Conservation (phyloP, 2,797 vertebrate genomes). For the Gallinago nigripennis region DNA sequence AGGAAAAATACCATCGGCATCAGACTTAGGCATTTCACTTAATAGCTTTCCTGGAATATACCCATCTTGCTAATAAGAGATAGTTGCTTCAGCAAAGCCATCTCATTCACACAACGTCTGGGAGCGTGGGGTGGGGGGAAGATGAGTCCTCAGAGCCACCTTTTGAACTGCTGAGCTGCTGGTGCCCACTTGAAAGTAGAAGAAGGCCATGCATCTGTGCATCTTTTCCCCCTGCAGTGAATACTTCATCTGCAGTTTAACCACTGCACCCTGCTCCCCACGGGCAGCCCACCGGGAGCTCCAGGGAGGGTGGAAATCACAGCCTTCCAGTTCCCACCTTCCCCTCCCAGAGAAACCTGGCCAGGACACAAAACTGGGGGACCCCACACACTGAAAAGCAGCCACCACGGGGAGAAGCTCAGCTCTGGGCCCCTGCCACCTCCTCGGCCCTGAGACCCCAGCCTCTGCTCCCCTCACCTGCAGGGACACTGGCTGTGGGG, state of each 20-base stretch:
- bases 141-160: slow-evolving; percentile 38
- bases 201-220: slow-evolving; percentile 33
- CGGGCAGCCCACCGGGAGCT: not conserved
- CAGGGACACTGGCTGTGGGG: no score
- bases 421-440: not conserved
- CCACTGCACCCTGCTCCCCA: not conserved
- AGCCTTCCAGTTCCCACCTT: not conserved
- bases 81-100: not conserved
- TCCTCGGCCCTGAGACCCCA: not conserved
- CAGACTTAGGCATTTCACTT: slow-evolving; percentile 23
- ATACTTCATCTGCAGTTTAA: slow-evolving; percentile 23
- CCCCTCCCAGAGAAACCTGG: not conserved
- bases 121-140: not conserved
- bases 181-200: not conserved
- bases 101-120: slow-evolving; percentile 49
- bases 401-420: not conserved
- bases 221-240: slow-evolving; percentile 15
- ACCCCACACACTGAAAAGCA: not conserved
- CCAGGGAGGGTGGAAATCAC: not conserved
- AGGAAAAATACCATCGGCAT: not conserved
- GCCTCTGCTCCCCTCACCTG: not conserved
- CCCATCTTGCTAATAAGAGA: slow-evolving; percentile 39
- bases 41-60: slow-evolving; percentile 53
- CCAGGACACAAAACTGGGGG: not conserved
- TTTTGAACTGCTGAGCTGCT: not conserved